These are phyloP conservation scores for Protosalanx chinensis DNA, from an alignment of 2,797 vertebrate genomes.

Conservation along the genomic window DNA sequence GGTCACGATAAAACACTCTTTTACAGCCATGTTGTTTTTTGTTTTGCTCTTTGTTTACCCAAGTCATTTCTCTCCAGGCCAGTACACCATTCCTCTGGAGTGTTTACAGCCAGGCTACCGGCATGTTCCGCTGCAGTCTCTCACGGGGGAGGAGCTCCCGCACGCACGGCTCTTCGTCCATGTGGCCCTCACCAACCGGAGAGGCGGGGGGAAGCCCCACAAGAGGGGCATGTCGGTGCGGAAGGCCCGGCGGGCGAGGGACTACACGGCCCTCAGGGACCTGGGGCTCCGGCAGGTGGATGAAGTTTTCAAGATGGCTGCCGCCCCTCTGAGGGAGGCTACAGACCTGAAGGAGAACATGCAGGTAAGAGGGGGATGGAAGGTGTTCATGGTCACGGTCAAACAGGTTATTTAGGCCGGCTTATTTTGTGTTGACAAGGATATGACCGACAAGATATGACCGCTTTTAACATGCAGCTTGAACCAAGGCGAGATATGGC, in stretches of 20 bases:
- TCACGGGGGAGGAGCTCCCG: slow-evolving; percentile 85
- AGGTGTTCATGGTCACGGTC: no score
- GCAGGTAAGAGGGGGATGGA: slow-evolving; percentile 75
- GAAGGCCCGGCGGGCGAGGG: slow-evolving; percentile 85
- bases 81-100: slow-evolving; percentile 91
- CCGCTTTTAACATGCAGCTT: no score
- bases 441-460: neutral
- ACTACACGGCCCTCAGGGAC: slow-evolving; percentile 88
- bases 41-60: neutral
- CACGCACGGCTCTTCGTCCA: slow-evolving; percentile 90
- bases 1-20: neutral
- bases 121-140: slow-evolving; percentile 85
- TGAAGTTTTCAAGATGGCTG: slow-evolving; percentile 89
- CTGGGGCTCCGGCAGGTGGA: slow-evolving; percentile 86
- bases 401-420: no score
- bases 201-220: slow-evolving; percentile 92
- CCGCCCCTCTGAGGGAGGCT: slow-evolving; percentile 84
- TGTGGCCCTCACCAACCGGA: slow-evolving; percentile 90
- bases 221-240: slow-evolving; percentile 91
- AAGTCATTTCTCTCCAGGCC: slow-evolving; percentile 62
- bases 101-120: slow-evolving; percentile 92
- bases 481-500: no score
- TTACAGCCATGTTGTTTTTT: neutral
- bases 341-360: slow-evolving; percentile 92
- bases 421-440: neutral